Evolutionary conservation across 2,113 vertebrate genomes (phyloP).

Genomic region (Pseudolaguvia tuberculata): DNA sequence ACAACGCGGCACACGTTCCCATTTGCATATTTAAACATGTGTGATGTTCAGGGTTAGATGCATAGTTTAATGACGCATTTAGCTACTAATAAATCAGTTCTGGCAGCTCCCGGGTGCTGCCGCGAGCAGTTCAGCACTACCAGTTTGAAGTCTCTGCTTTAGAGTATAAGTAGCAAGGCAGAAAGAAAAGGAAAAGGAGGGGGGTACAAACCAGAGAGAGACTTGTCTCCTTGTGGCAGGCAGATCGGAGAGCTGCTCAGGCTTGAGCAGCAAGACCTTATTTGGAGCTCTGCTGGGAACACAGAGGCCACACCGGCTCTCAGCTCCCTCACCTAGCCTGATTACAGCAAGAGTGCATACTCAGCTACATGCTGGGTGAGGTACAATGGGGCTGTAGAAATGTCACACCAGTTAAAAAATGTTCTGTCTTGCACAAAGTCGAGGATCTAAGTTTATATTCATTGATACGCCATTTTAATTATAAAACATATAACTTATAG

Average conservation of each 20-base stretch:
- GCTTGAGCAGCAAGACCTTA: constrained; percentile 30
- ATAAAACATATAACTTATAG: no score
- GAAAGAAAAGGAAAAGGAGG: constrained; percentile 22
- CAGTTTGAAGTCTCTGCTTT: constrained; percentile 48
- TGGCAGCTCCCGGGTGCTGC: constrained; percentile 62
- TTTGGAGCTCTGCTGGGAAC: constrained; percentile 20
- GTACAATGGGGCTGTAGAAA: background rate
- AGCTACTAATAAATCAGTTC: constrained; percentile 71
- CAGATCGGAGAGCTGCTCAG: constrained; percentile 7
- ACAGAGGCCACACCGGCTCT: constrained; percentile 8
- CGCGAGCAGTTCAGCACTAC: constrained; percentile 46
- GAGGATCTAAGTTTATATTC: no score
- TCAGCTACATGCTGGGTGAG: background rate
- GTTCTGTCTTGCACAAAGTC: no score
- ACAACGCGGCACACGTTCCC: constrained; percentile 40
- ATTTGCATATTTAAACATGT: constrained; percentile 72
- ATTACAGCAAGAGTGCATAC: background rate
- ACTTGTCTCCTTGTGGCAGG: constrained; percentile 18
- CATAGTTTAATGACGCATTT: constrained; percentile 71
- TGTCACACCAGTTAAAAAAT: background rate
- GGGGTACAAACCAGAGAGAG: constrained; percentile 18
- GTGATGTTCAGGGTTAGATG: constrained; percentile 68
- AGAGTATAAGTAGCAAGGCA: constrained; percentile 33
- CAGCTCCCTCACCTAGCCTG: background rate
- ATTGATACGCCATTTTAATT: background rate